phyloP scores from a whole-genome alignment of 2,888 invertebrate genomes.

The Rotaria sp. region DNA sequence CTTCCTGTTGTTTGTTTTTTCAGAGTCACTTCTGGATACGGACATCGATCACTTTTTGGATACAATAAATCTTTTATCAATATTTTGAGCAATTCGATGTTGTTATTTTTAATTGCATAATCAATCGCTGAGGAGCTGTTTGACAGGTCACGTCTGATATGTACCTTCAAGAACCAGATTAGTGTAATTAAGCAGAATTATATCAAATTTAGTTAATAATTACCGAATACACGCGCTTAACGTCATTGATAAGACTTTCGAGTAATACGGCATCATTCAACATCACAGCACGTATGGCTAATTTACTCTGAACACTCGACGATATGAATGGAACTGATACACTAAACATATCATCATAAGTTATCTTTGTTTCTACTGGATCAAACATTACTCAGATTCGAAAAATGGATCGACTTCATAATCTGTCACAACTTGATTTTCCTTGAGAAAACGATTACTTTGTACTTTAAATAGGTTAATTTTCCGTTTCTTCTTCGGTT shows the following conservation, averaged over 20 bases:
- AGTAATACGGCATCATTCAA: conserved; percentile 47
- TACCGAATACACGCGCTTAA: conserved; percentile 46
- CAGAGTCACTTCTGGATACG: not conserved
- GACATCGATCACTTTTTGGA: not conserved
- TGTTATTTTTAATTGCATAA: conserved; percentile 22
- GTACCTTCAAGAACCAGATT: not conserved
- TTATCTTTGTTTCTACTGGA: no score
- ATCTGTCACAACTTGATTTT: conserved; percentile 51
- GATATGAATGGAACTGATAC: conserved; percentile 56
- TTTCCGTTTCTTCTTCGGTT: not conserved
- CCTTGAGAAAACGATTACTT: conserved; percentile 30
- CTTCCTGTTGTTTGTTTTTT: not conserved
- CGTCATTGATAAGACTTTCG: conserved; percentile 45
- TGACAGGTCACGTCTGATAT: not conserved
- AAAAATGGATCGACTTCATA: conserved; percentile 55
- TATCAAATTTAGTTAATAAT: not conserved
- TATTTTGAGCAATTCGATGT: conserved; percentile 11
- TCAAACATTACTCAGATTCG: conserved; percentile 49
- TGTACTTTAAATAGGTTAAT: conserved; percentile 11
- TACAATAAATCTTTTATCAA: conserved; percentile 27
- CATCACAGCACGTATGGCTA: conserved; percentile 50
- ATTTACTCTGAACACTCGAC: conserved; percentile 53
- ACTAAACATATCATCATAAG: conserved; percentile 44
- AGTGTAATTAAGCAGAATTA: not conserved
- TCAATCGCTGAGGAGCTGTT: conserved; percentile 16